A percentile compares a stretch with the other conserved stretches of the same genome.
Evolutionary conservation across 2,888 invertebrate genomes (phyloP).

Genomic region (Cryptops parisi): DNA sequence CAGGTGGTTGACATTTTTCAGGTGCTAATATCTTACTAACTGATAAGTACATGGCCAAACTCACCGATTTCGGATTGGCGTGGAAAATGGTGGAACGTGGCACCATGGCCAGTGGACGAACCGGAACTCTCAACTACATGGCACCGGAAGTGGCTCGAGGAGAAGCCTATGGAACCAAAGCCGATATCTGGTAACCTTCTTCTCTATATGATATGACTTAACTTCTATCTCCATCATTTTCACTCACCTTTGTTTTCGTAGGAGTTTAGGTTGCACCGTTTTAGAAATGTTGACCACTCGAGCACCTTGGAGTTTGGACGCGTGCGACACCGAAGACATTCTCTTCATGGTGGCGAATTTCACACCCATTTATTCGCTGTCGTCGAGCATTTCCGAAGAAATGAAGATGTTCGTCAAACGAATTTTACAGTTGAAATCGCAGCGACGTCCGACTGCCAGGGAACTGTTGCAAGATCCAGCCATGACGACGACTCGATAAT

Average conservation of each 20-base stretch:
- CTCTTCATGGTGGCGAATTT: neutral
- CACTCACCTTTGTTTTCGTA: no score
- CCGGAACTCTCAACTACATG: neutral
- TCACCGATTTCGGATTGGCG: conserved; percentile 1
- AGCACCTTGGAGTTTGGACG: neutral
- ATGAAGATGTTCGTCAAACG: neutral
- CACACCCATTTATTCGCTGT: neutral
- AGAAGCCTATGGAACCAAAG: neutral
- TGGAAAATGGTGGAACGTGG: neutral
- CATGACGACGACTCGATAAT: no score
- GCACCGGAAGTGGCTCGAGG: conserved; percentile 5
- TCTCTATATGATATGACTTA: no score
- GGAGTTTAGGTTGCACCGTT: neutral
- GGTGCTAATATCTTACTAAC: conserved; percentile 1
- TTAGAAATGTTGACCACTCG: neutral
- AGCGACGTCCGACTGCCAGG: neutral
- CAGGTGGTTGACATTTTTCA: no score
- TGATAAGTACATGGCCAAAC: neutral
- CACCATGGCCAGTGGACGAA: neutral
- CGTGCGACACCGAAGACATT: neutral
- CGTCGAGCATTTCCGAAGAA: neutral
- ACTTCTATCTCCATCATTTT: no score
- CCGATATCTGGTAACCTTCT: conserved; percentile 9
- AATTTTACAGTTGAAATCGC: neutral
- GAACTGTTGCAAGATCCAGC: neutral